Evolutionary conservation across 2,797 vertebrate genomes (phyloP).

Genomic region (Graptemys geographica): DNA sequence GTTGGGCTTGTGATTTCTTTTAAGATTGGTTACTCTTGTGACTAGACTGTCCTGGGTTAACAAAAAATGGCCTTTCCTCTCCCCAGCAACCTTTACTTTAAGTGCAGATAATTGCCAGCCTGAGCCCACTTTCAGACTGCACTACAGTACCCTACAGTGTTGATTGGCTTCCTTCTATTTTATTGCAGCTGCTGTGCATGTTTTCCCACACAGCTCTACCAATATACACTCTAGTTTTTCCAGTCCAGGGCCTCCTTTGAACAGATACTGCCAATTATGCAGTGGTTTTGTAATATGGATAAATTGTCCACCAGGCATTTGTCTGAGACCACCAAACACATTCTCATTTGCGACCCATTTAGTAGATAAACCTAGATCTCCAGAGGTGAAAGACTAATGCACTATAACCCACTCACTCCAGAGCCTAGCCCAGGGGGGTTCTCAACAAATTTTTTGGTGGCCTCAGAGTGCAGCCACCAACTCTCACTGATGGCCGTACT

Average conservation of each 20-base stretch:
- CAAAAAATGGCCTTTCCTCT: neutral
- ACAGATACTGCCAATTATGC: conserved; percentile 39
- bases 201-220: conserved; percentile 69
- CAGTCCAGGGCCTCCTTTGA: conserved; percentile 31
- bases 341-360: conserved; percentile 50
- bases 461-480: too few relatives aligned
- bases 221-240: conserved; percentile 53
- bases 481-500: too few relatives aligned
- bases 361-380: conserved; percentile 45
- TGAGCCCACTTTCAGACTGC: neutral
- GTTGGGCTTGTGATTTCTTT: neutral
- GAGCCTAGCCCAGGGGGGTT: neutral
- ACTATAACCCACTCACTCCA: conserved; percentile 61
- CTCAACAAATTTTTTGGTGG: too few relatives aligned
- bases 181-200: conserved; percentile 65
- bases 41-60: neutral
- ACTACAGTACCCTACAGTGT: conserved; percentile 30
- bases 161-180: conserved; percentile 67
- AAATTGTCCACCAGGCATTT: conserved; percentile 48
- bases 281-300: conserved; percentile 55
- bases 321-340: conserved; percentile 58
- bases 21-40: neutral
- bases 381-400: conserved; percentile 66
- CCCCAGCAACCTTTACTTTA: conserved; percentile 12
- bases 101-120: conserved; percentile 5